Evolutionary conservation across 2,888 invertebrate species (phyloP).

Genomic region (Hypselothyrea guttata): DNA sequence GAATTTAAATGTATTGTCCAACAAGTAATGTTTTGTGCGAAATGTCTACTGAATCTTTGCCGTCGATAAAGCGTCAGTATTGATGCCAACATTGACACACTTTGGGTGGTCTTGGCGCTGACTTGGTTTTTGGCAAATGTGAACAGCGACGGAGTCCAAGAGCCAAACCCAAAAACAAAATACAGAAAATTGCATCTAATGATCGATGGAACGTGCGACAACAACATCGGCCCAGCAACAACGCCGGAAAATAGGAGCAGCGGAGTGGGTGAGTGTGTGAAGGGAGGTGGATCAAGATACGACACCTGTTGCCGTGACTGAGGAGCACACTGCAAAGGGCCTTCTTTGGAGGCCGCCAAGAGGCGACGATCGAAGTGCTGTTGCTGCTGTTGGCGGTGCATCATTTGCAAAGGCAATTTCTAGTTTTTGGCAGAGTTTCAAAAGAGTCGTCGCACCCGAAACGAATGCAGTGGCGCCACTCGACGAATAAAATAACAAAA

Average conservation of each 20-base stretch:
- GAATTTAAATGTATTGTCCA: too few relatives aligned
- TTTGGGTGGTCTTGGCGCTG: slow-evolving; percentile 75
- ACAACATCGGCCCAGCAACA: slow-evolving; percentile 46
- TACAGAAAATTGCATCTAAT: slow-evolving; percentile 29
- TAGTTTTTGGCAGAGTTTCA: slow-evolving; percentile 73
- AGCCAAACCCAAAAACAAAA: slow-evolving; percentile 27
- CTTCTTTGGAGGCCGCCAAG: slow-evolving; percentile 30
- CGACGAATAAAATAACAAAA: slow-evolving; percentile 3
- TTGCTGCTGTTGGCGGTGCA: too few relatives aligned
- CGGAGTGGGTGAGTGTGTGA: neutral
- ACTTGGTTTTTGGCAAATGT: slow-evolving; percentile 60
- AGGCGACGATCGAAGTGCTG: slow-evolving; percentile 25
- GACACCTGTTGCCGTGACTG: slow-evolving; percentile 64
- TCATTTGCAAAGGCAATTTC: slow-evolving; percentile 72
- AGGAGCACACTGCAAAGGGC: slow-evolving; percentile 36
- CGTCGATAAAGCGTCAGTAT: slow-evolving; percentile 31
- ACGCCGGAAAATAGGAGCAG: slow-evolving; percentile 5
- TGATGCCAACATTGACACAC: slow-evolving; percentile 71
- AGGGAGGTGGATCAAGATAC: neutral
- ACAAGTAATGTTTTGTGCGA: slow-evolving; percentile 2
- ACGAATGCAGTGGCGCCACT: slow-evolving; percentile 39
- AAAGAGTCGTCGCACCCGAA: slow-evolving; percentile 50
- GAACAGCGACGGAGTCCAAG: slow-evolving; percentile 37
- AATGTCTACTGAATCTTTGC: slow-evolving; percentile 14
- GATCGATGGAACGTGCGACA: slow-evolving; percentile 71